A percentile compares a stretch with the other conserved stretches of the same genome.
Conservation (phyloP, 1,140 invertebrate genomes). For the Eumeta japonica region DNA sequence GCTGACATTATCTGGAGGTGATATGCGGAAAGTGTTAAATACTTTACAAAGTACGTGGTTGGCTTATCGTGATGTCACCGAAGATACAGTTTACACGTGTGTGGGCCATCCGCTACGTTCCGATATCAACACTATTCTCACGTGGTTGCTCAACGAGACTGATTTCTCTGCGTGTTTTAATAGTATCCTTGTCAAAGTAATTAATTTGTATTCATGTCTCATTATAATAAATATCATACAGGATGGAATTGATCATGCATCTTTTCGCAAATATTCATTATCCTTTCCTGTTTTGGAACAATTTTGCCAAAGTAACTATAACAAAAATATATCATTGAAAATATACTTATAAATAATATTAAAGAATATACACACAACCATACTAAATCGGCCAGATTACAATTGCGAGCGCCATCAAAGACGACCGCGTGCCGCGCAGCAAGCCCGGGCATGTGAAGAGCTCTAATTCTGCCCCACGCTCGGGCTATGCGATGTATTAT, state of each 20-base stretch:
- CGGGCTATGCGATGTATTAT: no score
- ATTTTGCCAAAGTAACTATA: no score
- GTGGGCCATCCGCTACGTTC: constrained; percentile 90
- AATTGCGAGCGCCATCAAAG: no score
- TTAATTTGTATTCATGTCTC: background rate
- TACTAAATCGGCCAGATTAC: no score
- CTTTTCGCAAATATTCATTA: no score
- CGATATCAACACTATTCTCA: constrained; percentile 88
- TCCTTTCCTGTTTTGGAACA: no score
- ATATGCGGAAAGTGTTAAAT: constrained; percentile 97
- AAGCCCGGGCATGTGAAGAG: no score
- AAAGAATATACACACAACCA: no score
- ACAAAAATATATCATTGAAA: no score
- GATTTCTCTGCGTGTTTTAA: constrained; percentile 77
- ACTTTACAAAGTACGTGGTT: constrained; percentile 90
- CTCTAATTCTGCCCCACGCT: no score
- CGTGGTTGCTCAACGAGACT: constrained; percentile 85
- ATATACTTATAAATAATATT: background rate
- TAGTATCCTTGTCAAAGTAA: constrained; percentile 67
- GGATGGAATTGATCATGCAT: background rate
- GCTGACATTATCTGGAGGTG: constrained; percentile 87
- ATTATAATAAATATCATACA: background rate
- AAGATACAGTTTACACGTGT: constrained; percentile 93
- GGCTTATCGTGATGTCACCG: constrained; percentile 83
- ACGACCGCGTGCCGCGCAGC: no score